phyloP scores from a whole-genome alignment of 2,797 vertebrate species.

The Percopsis omiscomaycus region DNA sequence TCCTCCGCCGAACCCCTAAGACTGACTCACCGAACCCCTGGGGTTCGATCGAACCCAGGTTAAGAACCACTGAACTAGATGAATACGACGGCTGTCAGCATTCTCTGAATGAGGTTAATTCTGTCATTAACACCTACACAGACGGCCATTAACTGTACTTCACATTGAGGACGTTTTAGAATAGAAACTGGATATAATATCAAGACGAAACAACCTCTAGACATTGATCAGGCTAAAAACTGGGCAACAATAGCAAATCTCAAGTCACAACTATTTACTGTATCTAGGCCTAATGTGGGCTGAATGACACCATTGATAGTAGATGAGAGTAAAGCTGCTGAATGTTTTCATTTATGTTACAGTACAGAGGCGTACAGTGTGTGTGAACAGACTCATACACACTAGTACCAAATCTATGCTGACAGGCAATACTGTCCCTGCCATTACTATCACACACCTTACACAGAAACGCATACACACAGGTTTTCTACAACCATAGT shows the following conservation, averaged over 20 bases:
- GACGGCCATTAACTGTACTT: constrained; percentile 1
- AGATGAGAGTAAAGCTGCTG: constrained; percentile 52
- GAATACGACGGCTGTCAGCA: too few species aligned
- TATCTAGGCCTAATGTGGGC: constrained; percentile 18
- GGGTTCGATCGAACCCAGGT: too few species aligned
- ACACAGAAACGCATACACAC: background rate
- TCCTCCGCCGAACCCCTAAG: too few species aligned
- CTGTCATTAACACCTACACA: constrained; percentile 17
- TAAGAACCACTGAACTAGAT: too few species aligned
- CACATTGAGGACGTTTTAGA: constrained; percentile 3
- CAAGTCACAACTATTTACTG: constrained; percentile 30
- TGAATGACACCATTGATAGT: constrained; percentile 66
- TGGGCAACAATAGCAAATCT: constrained; percentile 38
- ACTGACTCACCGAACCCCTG: too few species aligned
- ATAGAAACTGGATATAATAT: constrained; percentile 8
- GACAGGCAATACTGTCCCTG: constrained; percentile 17
- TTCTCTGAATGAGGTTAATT: constrained; percentile 19
- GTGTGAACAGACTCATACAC: constrained; percentile 25
- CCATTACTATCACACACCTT: background rate
- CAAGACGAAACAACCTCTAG: constrained; percentile 20
- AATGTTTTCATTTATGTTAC: constrained; percentile 69
- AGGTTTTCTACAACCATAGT: background rate
- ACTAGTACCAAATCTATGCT: constrained; percentile 6
- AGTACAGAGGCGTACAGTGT: constrained; percentile 66
- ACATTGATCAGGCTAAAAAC: constrained; percentile 12